A percentile compares a stretch with the other conserved stretches of the same genome.
Evolutionary conservation across 2,888 invertebrate species (phyloP).

Genomic region (Nomada goodeniana): DNA sequence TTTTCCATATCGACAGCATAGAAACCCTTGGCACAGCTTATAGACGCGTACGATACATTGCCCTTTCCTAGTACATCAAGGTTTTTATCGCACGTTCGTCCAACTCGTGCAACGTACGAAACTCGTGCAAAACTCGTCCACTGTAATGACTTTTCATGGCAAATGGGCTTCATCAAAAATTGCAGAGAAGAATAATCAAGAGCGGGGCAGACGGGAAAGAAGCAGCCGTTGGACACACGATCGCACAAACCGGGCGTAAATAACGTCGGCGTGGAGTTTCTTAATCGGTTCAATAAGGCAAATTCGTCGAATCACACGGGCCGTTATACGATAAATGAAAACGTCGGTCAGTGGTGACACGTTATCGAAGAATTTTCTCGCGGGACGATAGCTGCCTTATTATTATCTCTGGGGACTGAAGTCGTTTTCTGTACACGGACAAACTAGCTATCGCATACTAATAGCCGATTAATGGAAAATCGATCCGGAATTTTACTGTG

Average conservation of each 20-base stretch:
- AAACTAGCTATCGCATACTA: constrained; percentile 66
- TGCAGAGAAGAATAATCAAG: not conserved
- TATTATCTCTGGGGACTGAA: constrained; percentile 54
- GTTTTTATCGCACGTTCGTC: too few relatives aligned
- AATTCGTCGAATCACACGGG: constrained; percentile 12
- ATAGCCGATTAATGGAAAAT: constrained; percentile 68
- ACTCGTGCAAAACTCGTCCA: too few relatives aligned
- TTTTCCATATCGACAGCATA: too few relatives aligned
- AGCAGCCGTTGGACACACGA: not conserved
- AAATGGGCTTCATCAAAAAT: not conserved
- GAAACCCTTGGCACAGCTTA: too few relatives aligned
- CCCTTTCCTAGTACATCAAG: too few relatives aligned
- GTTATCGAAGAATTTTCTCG: constrained; percentile 42
- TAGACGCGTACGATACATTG: too few relatives aligned
- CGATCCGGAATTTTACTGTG: constrained; percentile 66
- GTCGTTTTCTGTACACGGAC: constrained; percentile 39
- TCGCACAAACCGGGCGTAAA: not conserved
- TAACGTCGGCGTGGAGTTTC: not conserved
- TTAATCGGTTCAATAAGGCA: constrained; percentile 10
- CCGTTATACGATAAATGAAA: constrained; percentile 20
- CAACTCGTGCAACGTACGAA: too few relatives aligned
- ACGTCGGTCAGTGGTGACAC: not conserved
- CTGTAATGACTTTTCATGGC: too few relatives aligned
- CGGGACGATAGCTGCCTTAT: constrained; percentile 59
- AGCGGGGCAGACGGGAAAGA: not conserved